These are phyloP conservation scores for Pitta sordida DNA, from an alignment of 2,113 vertebrate genomes.

Conservation along the genomic window DNA sequence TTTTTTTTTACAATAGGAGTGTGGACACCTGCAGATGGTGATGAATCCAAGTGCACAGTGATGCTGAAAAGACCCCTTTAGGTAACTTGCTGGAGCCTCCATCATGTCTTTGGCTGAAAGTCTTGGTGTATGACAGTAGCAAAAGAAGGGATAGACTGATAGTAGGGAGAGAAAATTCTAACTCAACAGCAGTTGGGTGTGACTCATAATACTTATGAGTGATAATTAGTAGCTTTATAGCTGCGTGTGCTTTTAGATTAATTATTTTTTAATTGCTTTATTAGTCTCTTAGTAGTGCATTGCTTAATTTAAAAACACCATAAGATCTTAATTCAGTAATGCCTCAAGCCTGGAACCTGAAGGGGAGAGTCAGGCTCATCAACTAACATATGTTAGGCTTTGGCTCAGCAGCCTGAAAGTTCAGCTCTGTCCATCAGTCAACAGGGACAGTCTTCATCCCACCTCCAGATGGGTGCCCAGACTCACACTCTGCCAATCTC, in stretches of 20 bases:
- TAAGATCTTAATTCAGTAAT: neutral
- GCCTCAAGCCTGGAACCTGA: neutral
- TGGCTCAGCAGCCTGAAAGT: neutral
- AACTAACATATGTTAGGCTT: neutral
- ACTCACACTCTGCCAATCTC: neutral
- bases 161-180: neutral
- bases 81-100: neutral
- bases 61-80: rapidly evolving
- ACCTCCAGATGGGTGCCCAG: neutral
- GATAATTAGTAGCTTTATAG: neutral
- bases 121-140: neutral
- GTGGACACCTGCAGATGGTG: neutral
- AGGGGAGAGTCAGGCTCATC: neutral
- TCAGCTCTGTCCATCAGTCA: neutral
- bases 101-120: neutral
- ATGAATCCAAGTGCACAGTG: neutral
- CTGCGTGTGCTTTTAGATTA: neutral
- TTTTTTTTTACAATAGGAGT: neutral
- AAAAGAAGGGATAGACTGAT: neutral
- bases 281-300: neutral
- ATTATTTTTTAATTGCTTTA: neutral
- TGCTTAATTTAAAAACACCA: neutral
- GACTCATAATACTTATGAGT: neutral
- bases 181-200: neutral
- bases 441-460: neutral